Base-by-base conservation (phyloP, 92 coral and sea anemone species). In the Palythoa grandis region DNA sequence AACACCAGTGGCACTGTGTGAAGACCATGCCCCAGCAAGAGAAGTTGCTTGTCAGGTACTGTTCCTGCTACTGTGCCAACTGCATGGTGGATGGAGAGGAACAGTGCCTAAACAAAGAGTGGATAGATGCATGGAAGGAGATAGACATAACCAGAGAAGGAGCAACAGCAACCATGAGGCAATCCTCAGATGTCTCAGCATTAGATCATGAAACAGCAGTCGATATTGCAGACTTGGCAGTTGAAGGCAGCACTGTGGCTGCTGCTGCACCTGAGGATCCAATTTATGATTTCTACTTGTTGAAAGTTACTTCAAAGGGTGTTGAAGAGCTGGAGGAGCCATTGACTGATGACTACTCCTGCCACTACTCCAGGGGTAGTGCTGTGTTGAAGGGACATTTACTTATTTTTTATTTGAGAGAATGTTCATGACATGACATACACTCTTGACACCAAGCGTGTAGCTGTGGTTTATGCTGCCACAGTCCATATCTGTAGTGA, bases 381-480 rank as follows among this genome's bases (percentile, higher is more conserved):
- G 35, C 0, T 29, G 35, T 29, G 35, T 29, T 1, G 35, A 29
- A 29, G 35, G 35, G 1, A 29, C 1, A 29, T 29, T n/a, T n/a
- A n/a, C n/a, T n/a, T n/a, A 91, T 77, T 91, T 91, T 40, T 88
- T 75, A 52, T 48, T n/a, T 85, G 1, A 84, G 94, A 91, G 7
- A 91, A 88, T 79, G 19, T 91, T 3, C 87, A 79, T 47, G 91
- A 91, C 25, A 91, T 88, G 89, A 91, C 92, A 9, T 91, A 40
- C 74, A 91, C 90, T 12, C 70, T 87, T 38, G 87, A 91, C 65
- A 24, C 2, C 0, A 87, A 87, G 40, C 52, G 66, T 9, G 2
- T 20, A 2, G 89, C 91, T 72, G 86, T 82, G 15, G 90, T 88
- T 0, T 70, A 88, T 82, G 90, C 94, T 15, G 94, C 74, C 16